Evolutionary conservation across 2,113 vertebrate species (phyloP), one percentile per base, ranked within the genome.

Genomic region (Canis aureus): DNA sequence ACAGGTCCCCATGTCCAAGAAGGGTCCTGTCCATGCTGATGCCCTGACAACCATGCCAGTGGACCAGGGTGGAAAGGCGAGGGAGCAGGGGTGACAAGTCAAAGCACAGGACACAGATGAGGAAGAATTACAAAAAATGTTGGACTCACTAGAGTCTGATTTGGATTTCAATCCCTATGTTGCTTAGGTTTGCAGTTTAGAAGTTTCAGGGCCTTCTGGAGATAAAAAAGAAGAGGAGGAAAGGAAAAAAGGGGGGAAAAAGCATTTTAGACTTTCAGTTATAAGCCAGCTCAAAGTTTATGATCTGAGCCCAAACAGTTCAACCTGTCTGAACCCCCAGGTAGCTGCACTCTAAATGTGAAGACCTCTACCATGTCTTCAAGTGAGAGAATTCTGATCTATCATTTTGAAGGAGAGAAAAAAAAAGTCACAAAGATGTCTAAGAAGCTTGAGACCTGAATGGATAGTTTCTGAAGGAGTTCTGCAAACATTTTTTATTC

Each of bases 401-500:
- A 43, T 25, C 53, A 17, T n/a, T 81, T 84, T 49, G 67, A 67
- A 91, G 87, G n/a, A 74, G 57, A 80, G n/a, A 83, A 55, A 73
- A 22, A 22, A 32, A 62, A 51, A 5, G 20, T 17, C 32, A 12
- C 17, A 12, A 59, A 23, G 38, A 93, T 57, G n/a, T 91, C 78
- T 76, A 94, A 87, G 82, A 38, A 92, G 35, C 19, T 51, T 12
- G 55, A 84, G 38, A 55, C 35, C 32, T 4, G 22, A 49, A 62
- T 23, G 29, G 74, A 82, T 67, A 69, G 19, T 35, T 91, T 93
- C 64, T 95, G 32, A 89, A 83, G 69, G 53, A 76, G 59, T 62
- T 87, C 76, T 83, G 13, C 67, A 88, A 87, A 78, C 51, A 62
- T 67, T 62, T 86, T 86, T 74, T 32, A 69, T 59, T 62, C 73